Evolutionary conservation across 1,140 invertebrate species (phyloP), one percentile per base, ranked within the genome.

Genomic region (Varroa destructor): DNA sequence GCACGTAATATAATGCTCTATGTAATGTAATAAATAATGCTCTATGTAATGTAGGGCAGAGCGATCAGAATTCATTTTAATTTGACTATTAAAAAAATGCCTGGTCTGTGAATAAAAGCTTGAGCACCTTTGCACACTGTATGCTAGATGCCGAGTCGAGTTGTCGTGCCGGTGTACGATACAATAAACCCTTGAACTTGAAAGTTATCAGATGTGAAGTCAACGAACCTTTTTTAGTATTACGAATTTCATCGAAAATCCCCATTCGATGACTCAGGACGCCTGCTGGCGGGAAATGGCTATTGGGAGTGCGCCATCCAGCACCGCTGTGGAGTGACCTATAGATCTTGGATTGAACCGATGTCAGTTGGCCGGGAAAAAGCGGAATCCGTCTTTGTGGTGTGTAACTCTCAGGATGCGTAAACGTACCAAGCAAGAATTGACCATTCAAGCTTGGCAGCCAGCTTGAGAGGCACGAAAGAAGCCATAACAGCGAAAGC

Each of bases 261-360:
- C 61, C 61, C 61, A 67, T 67, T 3, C 61, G 61, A 67, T 67
- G 61, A 8, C 61, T 67, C 40, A 67, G 61, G 3, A 67, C 61
- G 37, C 40, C 46, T 37, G 61, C 61, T 12, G 61, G 61, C 40
- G 61, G 61, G 40, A 43, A 67, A 43, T 67, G 61, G 61, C 61
- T 46, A 25, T 25, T 25, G 37, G 61, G 61, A 40, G 61, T 37
- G 12, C 61, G 40, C 61, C 61, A 67, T 14, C 61, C 61, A 40
- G 46, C 61, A 36, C 61, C 61, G 40, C 61, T 67, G 61, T 67
- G 61, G 40, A 67, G 61, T 12, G 61, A 67, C 12, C 61, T 12
- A 37, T 67, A 67, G 61, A 67, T 67, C 37, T 67, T 67, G 3
- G 61, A 67, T 14, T 40, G 46, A 25, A 67, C 61, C 40, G 61